A percentile compares a stretch with the other conserved stretches of the same genome.
Evolutionary conservation across 2,888 invertebrate species (phyloP).

Genomic region (Plagiodera versicolora): DNA sequence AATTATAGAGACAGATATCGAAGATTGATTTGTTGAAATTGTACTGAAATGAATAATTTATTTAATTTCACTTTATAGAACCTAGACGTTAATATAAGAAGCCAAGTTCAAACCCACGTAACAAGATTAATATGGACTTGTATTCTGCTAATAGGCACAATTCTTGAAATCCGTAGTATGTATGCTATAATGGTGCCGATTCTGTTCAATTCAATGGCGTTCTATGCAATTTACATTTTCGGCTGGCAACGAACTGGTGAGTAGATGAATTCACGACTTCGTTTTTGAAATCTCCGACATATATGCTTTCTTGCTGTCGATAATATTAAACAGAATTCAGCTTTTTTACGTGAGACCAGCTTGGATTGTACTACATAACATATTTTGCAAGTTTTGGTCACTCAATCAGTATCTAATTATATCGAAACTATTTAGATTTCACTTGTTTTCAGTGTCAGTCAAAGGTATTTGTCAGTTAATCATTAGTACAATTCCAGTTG

Average conservation of each 20-base stretch:
- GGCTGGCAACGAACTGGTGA: slow-evolving; percentile 43
- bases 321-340: neutral
- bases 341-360: no score
- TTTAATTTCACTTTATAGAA: slow-evolving; percentile 35
- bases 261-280: slow-evolving; percentile 6
- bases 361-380: no score
- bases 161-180: slow-evolving; percentile 44
- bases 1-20: no score
- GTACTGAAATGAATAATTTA: no score
- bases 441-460: no score
- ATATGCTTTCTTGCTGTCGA: neutral
- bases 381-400: no score
- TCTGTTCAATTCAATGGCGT: slow-evolving; percentile 46
- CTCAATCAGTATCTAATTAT: no score
- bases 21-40: no score
- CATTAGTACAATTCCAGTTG: no score
- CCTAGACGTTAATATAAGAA: slow-evolving; percentile 39
- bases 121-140: slow-evolving; percentile 49
- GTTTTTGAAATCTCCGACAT: neutral
- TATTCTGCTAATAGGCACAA: slow-evolving; percentile 43
- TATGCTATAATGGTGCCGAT: slow-evolving; percentile 48
- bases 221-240: slow-evolving; percentile 39
- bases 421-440: no score
- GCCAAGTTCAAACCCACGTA: slow-evolving; percentile 45
- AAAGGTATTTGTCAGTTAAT: no score